phyloP scores from a whole-genome alignment of 2,888 invertebrate genomes.

The Chymomyza procnemis region DNA sequence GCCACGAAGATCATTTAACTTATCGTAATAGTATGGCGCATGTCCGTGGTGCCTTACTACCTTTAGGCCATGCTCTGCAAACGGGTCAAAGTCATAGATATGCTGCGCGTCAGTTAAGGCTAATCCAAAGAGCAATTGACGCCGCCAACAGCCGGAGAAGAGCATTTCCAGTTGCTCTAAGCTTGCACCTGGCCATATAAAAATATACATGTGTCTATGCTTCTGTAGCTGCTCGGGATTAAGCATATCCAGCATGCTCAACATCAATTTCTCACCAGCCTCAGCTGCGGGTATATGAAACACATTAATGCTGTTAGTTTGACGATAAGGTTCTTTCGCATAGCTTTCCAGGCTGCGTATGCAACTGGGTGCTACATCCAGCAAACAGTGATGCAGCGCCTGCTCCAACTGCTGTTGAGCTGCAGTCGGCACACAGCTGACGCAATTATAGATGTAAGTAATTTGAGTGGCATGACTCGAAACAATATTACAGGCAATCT shows the following conservation, averaged over 20 bases:
- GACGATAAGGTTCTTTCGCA: conserved; percentile 51
- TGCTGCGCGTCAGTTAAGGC: conserved; percentile 37
- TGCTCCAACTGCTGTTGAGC: conserved; percentile 28
- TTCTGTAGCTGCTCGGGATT: conserved; percentile 61
- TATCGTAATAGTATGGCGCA: conserved; percentile 51
- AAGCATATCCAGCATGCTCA: conserved; percentile 48
- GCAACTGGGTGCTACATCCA: conserved; percentile 23
- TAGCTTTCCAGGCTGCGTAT: conserved; percentile 46
- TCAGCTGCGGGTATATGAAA: conserved; percentile 48
- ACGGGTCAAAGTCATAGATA: conserved; percentile 69
- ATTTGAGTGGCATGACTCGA: conserved; percentile 35
- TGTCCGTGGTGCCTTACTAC: conserved; percentile 21
- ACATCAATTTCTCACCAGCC: conserved; percentile 34
- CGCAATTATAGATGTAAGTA: conserved; percentile 55
- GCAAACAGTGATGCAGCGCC: conserved; percentile 39
- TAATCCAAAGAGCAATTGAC: conserved; percentile 59
- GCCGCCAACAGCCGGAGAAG: conserved; percentile 62
- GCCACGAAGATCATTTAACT: conserved; percentile 61
- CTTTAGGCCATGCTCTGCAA: conserved; percentile 49
- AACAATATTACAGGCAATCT: conserved; percentile 41
- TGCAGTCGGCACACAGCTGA: conserved; percentile 29
- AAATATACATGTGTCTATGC: conserved; percentile 67
- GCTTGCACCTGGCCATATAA: conserved; percentile 59
- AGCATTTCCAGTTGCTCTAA: conserved; percentile 38
- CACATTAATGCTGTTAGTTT: conserved; percentile 56